Evolutionary conservation across 2,113 vertebrate genomes (phyloP).

Genomic region (Periophthalmodon schlosseri): DNA sequence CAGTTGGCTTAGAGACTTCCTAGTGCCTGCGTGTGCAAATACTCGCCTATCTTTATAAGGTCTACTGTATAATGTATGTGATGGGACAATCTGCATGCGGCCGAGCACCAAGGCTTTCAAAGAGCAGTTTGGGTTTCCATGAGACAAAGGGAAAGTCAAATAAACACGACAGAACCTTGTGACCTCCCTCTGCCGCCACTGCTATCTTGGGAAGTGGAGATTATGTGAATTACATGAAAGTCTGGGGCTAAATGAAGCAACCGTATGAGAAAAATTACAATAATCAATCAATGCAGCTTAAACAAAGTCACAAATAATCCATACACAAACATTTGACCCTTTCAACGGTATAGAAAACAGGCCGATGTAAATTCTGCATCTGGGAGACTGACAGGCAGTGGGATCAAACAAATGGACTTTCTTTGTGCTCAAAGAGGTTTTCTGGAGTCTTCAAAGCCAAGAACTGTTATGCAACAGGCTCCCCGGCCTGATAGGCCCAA

Average conservation of each 20-base stretch:
- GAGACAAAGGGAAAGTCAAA: slow-evolving; percentile 35
- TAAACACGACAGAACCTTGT: slow-evolving; percentile 21
- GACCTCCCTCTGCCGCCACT: slow-evolving; percentile 9
- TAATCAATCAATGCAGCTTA: not conserved
- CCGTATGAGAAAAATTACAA: not conserved
- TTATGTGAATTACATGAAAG: slow-evolving; percentile 25
- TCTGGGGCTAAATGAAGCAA: not conserved
- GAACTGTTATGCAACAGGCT: slow-evolving; percentile 63
- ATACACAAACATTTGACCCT: not conserved
- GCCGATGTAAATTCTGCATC: not conserved
- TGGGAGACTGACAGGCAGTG: not conserved
- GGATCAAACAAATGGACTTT: slow-evolving; percentile 59
- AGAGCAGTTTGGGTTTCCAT: slow-evolving; percentile 34
- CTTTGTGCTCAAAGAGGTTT: slow-evolving; percentile 57
- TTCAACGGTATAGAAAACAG: not conserved
- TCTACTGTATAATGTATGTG: slow-evolving; percentile 8
- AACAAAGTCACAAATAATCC: not conserved
- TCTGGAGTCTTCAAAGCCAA: slow-evolving; percentile 66
- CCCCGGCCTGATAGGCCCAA: slow-evolving; percentile 51
- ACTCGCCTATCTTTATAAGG: not conserved
- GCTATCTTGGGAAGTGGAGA: slow-evolving; percentile 25
- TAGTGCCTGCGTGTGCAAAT: slow-evolving; percentile 1
- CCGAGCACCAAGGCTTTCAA: slow-evolving; percentile 19
- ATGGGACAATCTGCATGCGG: slow-evolving; percentile 10
- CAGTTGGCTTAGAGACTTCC: slow-evolving; percentile 8